A percentile compares a stretch with the other conserved stretches of the same genome.
Evolutionary conservation across 2,888 invertebrate species (phyloP).

Genomic region (Flexamia atlantica): DNA sequence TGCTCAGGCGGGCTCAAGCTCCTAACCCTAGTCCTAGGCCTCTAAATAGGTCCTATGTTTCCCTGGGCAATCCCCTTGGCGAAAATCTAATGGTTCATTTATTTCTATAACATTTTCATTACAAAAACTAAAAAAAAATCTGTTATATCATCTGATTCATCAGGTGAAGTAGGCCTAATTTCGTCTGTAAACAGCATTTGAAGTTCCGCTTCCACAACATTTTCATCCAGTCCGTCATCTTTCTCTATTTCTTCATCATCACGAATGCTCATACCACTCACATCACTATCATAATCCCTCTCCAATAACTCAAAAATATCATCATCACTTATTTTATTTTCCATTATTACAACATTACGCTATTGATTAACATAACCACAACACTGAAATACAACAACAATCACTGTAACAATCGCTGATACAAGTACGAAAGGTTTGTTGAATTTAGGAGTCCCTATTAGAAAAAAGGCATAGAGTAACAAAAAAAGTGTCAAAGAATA

Average conservation of each 20-base stretch:
- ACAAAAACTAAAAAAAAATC: neutral
- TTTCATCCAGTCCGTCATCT: neutral
- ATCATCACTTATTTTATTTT: conserved; percentile 12
- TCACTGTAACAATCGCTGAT: neutral
- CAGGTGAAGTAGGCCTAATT: neutral
- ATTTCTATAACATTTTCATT: neutral
- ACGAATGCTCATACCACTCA: neutral
- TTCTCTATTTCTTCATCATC: neutral
- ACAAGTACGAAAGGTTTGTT: neutral
- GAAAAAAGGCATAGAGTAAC: neutral
- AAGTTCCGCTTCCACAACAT: neutral
- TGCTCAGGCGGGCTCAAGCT: neutral
- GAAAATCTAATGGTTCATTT: neutral
- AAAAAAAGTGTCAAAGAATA: neutral
- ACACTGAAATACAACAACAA: neutral
- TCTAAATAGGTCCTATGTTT: conserved; percentile 1
- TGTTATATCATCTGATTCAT: neutral
- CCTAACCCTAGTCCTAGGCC: neutral
- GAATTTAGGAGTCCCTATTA: neutral
- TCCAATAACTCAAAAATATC: conserved; percentile 6
- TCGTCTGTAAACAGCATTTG: neutral
- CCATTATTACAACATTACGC: conserved; percentile 8
- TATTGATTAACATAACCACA: conserved; percentile 7
- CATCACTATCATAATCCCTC: conserved; percentile 9
- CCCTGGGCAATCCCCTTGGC: neutral